phyloP scores from a whole-genome alignment of 2,888 invertebrate genomes.

The Esperia sulphurella region DNA sequence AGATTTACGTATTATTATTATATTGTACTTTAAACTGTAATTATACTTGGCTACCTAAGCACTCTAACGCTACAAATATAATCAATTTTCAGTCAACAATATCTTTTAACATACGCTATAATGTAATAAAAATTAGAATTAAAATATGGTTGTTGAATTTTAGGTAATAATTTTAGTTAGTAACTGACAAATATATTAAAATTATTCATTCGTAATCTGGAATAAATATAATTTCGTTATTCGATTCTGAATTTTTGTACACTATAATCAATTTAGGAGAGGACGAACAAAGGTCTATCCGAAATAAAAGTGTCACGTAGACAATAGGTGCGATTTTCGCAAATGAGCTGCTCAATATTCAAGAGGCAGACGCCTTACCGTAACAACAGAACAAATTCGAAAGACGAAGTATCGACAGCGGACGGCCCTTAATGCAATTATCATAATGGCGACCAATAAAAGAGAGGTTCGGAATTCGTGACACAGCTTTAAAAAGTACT shows the following conservation, averaged over 20 bases:
- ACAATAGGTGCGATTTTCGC: conserved; percentile 71
- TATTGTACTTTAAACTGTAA: too few relatives aligned
- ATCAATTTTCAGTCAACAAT: too few relatives aligned
- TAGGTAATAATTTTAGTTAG: too few relatives aligned
- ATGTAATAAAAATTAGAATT: too few relatives aligned
- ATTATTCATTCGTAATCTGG: too few relatives aligned
- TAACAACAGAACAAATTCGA: conserved; percentile 75
- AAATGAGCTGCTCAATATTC: conserved; percentile 76
- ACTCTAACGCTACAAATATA: too few relatives aligned
- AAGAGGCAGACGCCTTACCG: conserved; percentile 64
- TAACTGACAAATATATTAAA: too few relatives aligned
- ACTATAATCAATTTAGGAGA: conserved; percentile 24
- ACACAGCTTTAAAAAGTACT: conserved; percentile 75
- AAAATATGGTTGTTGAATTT: too few relatives aligned
- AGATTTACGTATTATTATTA: too few relatives aligned
- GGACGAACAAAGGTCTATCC: conserved; percentile 28
- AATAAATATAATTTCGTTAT: too few relatives aligned
- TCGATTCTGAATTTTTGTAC: conserved; percentile 21
- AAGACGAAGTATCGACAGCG: conserved; percentile 73
- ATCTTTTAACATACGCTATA: too few relatives aligned
- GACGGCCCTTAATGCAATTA: conserved; percentile 74
- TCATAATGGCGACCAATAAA: conserved; percentile 78
- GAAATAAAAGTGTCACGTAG: conserved; percentile 68
- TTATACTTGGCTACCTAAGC: too few relatives aligned
- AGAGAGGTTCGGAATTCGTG: conserved; percentile 73